Evolutionary conservation across 1,140 invertebrate genomes (phyloP).

Genomic region (Bombus haemorrhoidalis): DNA sequence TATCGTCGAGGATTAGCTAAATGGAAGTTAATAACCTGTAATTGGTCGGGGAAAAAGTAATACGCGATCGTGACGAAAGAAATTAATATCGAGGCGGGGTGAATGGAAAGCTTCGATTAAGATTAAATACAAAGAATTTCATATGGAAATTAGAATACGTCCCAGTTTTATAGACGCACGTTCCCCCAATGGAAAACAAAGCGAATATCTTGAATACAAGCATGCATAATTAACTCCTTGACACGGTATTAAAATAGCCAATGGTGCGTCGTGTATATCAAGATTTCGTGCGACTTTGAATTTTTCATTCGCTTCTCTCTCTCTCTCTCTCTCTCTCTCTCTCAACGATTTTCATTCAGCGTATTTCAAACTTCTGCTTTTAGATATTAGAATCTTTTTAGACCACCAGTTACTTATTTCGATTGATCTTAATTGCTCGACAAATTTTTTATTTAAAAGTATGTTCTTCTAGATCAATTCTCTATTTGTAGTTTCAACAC

Average conservation of each 20-base stretch:
- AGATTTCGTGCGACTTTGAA: background rate
- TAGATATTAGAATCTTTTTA: background rate
- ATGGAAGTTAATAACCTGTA: background rate
- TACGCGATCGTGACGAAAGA: background rate
- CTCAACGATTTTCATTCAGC: background rate
- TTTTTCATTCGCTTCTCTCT: background rate
- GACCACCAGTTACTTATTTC: background rate
- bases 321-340: background rate
- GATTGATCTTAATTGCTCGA: background rate
- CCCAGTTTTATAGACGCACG: conserved; percentile 8
- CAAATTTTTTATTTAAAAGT: too few relatives aligned
- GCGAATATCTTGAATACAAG: conserved; percentile 8
- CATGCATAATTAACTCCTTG: conserved; percentile 36
- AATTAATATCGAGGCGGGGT: background rate
- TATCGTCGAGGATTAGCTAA: background rate
- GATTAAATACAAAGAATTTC: conserved; percentile 9
- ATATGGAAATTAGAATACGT: conserved; percentile 30
- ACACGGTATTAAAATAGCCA: conserved; percentile 34
- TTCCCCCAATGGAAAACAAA: conserved; percentile 2
- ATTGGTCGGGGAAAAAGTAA: too few relatives aligned
- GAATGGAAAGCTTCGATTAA: conserved; percentile 8
- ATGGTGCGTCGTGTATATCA: background rate
- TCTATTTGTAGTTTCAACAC: too few relatives aligned
- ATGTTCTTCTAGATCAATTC: too few relatives aligned
- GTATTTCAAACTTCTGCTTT: background rate